A percentile compares a stretch with the other conserved stretches of the same genome.
Evolutionary conservation across 2,113 vertebrate genomes (phyloP).

Genomic region (Strix uralensis): DNA sequence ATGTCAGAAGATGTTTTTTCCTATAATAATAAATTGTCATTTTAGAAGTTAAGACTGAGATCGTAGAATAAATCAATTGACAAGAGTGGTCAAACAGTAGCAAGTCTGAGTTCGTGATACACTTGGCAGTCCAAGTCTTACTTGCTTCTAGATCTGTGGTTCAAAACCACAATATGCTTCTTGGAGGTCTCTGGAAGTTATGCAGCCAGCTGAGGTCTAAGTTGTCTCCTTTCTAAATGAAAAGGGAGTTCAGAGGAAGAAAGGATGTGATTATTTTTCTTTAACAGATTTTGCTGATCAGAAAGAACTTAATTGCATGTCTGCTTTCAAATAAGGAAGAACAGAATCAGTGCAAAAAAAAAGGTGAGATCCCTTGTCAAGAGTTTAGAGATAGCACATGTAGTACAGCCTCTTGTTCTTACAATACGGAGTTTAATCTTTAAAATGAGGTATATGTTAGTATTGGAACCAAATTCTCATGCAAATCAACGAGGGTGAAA

Average conservation of each 20-base stretch:
- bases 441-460: background rate
- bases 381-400: slow-evolving; percentile 49
- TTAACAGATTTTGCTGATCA: slow-evolving; percentile 69
- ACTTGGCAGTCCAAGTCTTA: background rate
- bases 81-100: background rate
- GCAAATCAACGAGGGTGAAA: background rate
- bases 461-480: background rate
- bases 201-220: slow-evolving; percentile 3
- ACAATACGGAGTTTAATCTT: background rate
- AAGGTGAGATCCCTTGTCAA: slow-evolving; percentile 2
- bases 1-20: background rate
- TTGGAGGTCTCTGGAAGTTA: background rate
- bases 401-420: background rate
- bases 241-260: slow-evolving; percentile 3
- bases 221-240: slow-evolving; percentile 9
- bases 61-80: background rate
- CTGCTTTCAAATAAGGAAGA: slow-evolving; percentile 20
- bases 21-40: background rate
- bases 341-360: slow-evolving; percentile 4
- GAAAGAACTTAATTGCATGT: slow-evolving; percentile 20
- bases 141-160: background rate
- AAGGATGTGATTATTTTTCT: slow-evolving; percentile 2
- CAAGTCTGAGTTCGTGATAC: background rate
- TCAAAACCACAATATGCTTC: background rate
- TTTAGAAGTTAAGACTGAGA: background rate